Evolutionary conservation across 2,888 invertebrate species (phyloP).

Genomic region (Sesia bembeciformis): DNA sequence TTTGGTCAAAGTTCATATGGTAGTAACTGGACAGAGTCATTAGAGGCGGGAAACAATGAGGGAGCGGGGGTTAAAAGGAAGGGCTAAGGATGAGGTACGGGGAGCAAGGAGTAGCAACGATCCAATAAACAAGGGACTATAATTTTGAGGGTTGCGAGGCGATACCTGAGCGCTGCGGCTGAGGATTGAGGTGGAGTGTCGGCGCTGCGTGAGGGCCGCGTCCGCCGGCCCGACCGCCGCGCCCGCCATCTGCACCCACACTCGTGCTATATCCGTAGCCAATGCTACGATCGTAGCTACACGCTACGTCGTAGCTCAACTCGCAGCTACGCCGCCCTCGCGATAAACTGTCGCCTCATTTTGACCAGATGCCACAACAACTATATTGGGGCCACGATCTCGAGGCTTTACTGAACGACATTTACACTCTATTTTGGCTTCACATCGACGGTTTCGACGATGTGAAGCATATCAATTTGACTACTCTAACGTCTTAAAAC

Average conservation of each 20-base stretch:
- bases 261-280: background rate
- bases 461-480: slow-evolving; percentile 10
- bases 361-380: slow-evolving; percentile 35
- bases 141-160: slow-evolving; percentile 10
- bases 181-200: slow-evolving; percentile 83
- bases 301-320: background rate
- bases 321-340: background rate
- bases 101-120: slow-evolving; percentile 1
- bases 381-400: slow-evolving; percentile 30
- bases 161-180: slow-evolving; percentile 77
- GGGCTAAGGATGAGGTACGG: background rate
- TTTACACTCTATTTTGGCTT: background rate
- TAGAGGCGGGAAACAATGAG: slow-evolving; percentile 1
- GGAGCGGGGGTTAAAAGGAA: background rate
- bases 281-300: background rate
- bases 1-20: no score
- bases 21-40: no score
- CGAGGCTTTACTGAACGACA: background rate
- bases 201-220: slow-evolving; percentile 81
- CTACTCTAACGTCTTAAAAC: background rate
- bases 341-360: slow-evolving; percentile 28
- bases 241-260: slow-evolving; percentile 51
- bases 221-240: slow-evolving; percentile 40
- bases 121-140: background rate
- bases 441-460: background rate